Evolutionary conservation across 2,888 invertebrate species (phyloP), one percentile per base, ranked within the genome.

Genomic region (Odontocolon sp.): DNA sequence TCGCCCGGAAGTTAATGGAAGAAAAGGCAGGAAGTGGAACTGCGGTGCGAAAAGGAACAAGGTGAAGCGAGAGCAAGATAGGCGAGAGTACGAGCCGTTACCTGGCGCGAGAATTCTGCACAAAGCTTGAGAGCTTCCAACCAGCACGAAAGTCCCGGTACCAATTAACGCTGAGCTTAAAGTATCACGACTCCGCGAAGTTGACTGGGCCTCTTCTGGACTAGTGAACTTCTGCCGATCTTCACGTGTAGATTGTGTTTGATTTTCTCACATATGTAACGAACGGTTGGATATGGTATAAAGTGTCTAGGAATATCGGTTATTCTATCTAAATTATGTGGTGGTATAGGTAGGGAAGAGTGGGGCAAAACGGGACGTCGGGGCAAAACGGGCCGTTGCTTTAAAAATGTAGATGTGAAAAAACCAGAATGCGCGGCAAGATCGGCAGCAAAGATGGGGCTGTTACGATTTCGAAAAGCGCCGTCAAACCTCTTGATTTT

Each of bases 81-180:
- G 47, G 47, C 36, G 57, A 59, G 16, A 47, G 56, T 50, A 50
- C 28, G 40, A 56, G 28, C 56, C 61, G 23, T 64, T 68, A 68
- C 67, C 71, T 61, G 21, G 59, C 45, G 63, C 42, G 42, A 63
- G 57, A 68, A 63, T 77, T 77, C 14, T 21, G 54, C 40, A 54
- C 72, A 64, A 72, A 72, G 77, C 72, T 64, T 56, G 50, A 28
- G 57, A 77, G 71, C 63, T 72, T 68, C 63, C 57, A 77, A 76
- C 76, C 56, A 54, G 66, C 56, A 67, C 57, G 56, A 77, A 68
- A 77, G 63, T 77, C 57, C 57, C 61, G 42, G 56, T 72, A 77
- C 72, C 77, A 77, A 77, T 76, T 76, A 76, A 76, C 70, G 66
- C 70, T 36, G 21, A 45, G 70, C 76, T 77, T 72, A 72, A 72